Evolutionary conservation across 2,113 vertebrate species (phyloP), one percentile per base, ranked within the genome.

Genomic region (Quiscalus mexicanus): DNA sequence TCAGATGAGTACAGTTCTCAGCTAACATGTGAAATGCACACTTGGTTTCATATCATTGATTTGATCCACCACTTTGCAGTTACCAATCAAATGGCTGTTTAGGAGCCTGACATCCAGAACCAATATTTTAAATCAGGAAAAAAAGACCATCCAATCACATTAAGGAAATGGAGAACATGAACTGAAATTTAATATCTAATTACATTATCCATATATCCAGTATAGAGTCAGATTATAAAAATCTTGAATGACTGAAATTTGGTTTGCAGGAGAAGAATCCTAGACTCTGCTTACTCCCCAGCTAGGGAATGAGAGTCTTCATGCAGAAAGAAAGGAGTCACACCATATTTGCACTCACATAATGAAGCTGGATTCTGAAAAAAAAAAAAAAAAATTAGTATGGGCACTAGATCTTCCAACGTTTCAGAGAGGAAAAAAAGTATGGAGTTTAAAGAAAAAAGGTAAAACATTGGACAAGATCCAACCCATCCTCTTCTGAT

Each of bases 121-220:
- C 77, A 89, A 79, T 82, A 95, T 74, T 87, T 95, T 87, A 94
- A 95, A 91, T 82, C 77, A 85, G 41, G 45, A 42, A 60, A 67
- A 62, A 75, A 82, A 87, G 41, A 53, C 18, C 18, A 73, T 56
- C 91, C 84, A 89, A 87, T 79, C 91, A 91, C 62, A 87, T 93
- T 94, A 91, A 94, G 81, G 41, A 96, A 97, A 92, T 60, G 10
- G 49, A 95, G 73, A 91, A 86, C 89, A 87, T 49, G 60, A 82
- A 68, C 83, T 71, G 80, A 92, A 93, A 70, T 33, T 75, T 93
- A 75, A 68, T 64, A 59, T 44, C 35, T 64, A 95, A 95, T 92
- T 82, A 56, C 69, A 12, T 75, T 91, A 84, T 70, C 87, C 71
- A 78, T 90, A 94, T 60, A 64, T 6, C 4, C 52, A 52, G 39